A percentile compares a stretch with the other conserved stretches of the same genome.
Evolutionary conservation across 1,140 invertebrate species (phyloP).

Genomic region (Drosophila athabasca): DNA sequence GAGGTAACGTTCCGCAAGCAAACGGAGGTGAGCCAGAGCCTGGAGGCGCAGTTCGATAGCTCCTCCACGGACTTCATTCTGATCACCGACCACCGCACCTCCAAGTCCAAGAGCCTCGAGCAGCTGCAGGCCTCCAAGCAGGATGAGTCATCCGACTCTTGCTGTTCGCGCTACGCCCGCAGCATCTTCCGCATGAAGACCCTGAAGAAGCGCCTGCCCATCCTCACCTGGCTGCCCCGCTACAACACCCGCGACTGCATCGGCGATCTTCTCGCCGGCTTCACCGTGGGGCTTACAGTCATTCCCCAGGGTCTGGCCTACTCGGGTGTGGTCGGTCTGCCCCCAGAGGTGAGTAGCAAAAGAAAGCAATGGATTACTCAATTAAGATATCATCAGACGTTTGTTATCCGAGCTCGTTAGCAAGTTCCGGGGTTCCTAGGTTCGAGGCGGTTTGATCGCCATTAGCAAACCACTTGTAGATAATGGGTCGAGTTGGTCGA

Average conservation of each 20-base stretch:
- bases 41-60: conserved; percentile 67
- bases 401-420: conserved; percentile 23
- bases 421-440: conserved; percentile 2
- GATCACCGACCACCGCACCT: conserved; percentile 76
- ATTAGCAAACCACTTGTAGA: conserved; percentile 9
- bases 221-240: conserved; percentile 89
- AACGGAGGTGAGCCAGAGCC: conserved; percentile 62
- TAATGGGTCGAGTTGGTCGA: neutral
- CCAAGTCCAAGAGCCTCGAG: conserved; percentile 67
- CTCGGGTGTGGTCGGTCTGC: conserved; percentile 92
- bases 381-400: neutral
- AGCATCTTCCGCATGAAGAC: conserved; percentile 85
- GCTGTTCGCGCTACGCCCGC: conserved; percentile 40
- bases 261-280: conserved; percentile 92
- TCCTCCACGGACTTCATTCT: conserved; percentile 73
- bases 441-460: neutral
- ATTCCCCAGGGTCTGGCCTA: conserved; percentile 93
- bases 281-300: conserved; percentile 94
- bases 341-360: conserved; percentile 84
- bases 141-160: conserved; percentile 29
- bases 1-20: conserved; percentile 73
- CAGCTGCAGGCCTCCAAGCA: conserved; percentile 61
- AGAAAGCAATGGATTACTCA: neutral
- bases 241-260: conserved; percentile 87
- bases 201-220: conserved; percentile 88